These are phyloP conservation scores for Xenopus petersii DNA, from an alignment of 2,797 vertebrate genomes.

Conservation along the genomic window DNA sequence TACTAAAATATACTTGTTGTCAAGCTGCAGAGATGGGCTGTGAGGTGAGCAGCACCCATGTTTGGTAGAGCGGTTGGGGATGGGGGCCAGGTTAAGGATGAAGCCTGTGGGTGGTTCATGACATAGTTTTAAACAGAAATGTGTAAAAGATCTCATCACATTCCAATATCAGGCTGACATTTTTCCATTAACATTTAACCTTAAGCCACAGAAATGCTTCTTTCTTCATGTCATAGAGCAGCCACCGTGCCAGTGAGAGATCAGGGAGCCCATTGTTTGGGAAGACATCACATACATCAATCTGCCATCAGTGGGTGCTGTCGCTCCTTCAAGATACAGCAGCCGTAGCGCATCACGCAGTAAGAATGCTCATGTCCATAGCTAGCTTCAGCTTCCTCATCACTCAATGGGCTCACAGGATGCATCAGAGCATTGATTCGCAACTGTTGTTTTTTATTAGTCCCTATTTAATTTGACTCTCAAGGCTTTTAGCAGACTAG, in stretches of 20 bases:
- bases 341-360: no score
- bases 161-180: neutral
- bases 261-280: neutral
- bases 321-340: neutral
- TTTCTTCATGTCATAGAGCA: neutral
- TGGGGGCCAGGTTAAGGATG: no score
- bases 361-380: neutral
- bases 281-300: neutral
- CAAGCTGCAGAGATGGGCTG: no score
- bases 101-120: no score
- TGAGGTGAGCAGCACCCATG: no score
- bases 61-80: no score
- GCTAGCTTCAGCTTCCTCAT: neutral
- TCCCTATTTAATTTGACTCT: no score
- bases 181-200: neutral
- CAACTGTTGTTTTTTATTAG: no score
- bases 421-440: neutral
- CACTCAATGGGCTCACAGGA: neutral
- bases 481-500: no score
- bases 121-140: neutral
- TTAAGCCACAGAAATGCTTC: neutral
- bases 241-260: neutral
- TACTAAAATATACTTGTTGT: no score
- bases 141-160: conserved; percentile 1
- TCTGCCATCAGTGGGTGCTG: neutral